Conservation (phyloP, 1,140 invertebrate genomes). For the Colletes gigas region DNA sequence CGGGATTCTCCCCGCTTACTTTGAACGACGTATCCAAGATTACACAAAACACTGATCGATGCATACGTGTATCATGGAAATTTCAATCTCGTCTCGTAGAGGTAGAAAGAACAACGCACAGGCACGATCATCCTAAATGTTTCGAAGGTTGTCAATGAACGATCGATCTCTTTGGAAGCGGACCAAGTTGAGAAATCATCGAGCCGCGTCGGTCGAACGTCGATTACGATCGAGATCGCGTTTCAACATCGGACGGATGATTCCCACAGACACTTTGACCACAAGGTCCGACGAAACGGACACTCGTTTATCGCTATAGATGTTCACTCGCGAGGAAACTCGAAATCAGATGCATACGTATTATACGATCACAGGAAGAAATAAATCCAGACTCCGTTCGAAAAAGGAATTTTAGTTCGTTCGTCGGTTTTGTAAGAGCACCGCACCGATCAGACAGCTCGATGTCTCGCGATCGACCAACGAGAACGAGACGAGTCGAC, state of each 20-base stretch:
- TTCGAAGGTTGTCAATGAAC: conserved; percentile 8
- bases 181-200: conserved; percentile 14
- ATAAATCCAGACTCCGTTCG: neutral
- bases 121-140: neutral
- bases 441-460: neutral
- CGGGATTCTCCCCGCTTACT: conserved; percentile 40
- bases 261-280: neutral
- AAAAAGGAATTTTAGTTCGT: too few species aligned
- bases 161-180: neutral
- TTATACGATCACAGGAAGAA: too few species aligned
- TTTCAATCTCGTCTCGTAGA: neutral
- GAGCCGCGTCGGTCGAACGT: neutral
- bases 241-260: neutral
- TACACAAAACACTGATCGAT: conserved; percentile 9
- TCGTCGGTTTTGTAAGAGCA: neutral
- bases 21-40: conserved; percentile 12
- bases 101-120: neutral
- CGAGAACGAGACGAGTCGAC: conserved; percentile 2
- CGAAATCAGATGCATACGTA: too few species aligned
- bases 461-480: neutral
- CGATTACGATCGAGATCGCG: neutral
- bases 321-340: neutral
- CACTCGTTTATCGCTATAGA: neutral
- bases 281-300: neutral
- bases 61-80: neutral